A percentile compares a stretch with the other conserved stretches of the same genome.
Evolutionary conservation across 2,113 vertebrate genomes (phyloP).

Genomic region (Marmota flaviventris): DNA sequence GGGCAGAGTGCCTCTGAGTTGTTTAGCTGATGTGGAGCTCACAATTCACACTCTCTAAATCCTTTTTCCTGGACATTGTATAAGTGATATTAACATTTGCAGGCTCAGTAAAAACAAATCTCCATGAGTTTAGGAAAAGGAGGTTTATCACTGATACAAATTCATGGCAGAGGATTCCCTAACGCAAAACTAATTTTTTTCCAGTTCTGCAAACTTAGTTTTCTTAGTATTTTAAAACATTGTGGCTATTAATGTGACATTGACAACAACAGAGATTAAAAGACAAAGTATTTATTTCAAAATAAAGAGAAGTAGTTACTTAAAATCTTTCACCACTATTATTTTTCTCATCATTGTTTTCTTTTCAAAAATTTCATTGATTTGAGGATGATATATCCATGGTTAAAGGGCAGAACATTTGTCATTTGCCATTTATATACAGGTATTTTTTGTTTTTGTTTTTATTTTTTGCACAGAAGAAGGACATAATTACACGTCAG

Average conservation of each 20-base stretch:
- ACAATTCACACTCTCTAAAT: background rate
- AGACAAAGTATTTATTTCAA: conserved; percentile 21
- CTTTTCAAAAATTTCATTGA: background rate
- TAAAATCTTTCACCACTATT: background rate
- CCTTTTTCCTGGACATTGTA: background rate
- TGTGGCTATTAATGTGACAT: background rate
- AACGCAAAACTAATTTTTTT: background rate
- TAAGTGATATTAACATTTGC: background rate
- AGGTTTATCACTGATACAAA: background rate
- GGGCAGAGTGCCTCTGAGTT: conserved; percentile 72
- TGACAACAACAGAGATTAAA: conserved; percentile 2
- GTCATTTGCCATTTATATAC: conserved; percentile 4
- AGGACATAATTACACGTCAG: background rate
- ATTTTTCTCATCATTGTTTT: background rate
- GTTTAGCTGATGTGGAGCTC: background rate
- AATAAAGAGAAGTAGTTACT: conserved; percentile 1
- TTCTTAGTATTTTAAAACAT: conserved; percentile 41
- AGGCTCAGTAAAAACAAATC: background rate
- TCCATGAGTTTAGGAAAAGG: background rate
- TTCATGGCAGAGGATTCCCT: too few species aligned
- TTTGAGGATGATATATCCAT: conserved; percentile 22
- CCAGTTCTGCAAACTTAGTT: background rate
- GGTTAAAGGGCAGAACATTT: conserved; percentile 9
- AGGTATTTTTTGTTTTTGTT: background rate
- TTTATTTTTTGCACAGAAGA: background rate